These are phyloP conservation scores for Amorpha juglandis DNA, from an alignment of 2,888 invertebrate genomes.

Conservation along the genomic window DNA sequence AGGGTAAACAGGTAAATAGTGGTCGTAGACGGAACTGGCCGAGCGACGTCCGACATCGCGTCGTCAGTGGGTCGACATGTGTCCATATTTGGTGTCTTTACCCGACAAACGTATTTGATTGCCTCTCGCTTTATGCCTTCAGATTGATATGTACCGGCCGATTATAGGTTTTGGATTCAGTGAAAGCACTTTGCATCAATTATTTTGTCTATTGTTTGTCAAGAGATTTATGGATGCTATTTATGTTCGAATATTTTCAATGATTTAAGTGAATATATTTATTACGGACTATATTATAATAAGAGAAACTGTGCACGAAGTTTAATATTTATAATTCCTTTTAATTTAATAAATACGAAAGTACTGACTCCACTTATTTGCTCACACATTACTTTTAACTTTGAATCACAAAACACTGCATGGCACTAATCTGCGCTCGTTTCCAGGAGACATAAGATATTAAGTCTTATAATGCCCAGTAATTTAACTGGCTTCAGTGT, in stretches of 20 bases:
- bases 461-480: too few relatives aligned
- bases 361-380: too few relatives aligned
- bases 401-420: too few relatives aligned
- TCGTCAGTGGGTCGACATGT: conserved; percentile 60
- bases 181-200: conserved; percentile 19
- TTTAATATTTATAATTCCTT: too few relatives aligned
- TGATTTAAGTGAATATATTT: not conserved
- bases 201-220: conserved; percentile 18
- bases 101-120: conserved; percentile 71
- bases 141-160: conserved; percentile 23
- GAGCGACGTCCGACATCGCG: conserved; percentile 58
- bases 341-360: too few relatives aligned
- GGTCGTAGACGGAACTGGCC: conserved; percentile 71
- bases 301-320: too few relatives aligned
- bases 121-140: conserved; percentile 41
- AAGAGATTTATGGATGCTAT: not conserved
- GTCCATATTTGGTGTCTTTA: conserved; percentile 68
- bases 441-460: too few relatives aligned
- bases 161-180: conserved; percentile 7
- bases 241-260: not conserved
- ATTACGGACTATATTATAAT: too few relatives aligned
- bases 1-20: conserved; percentile 72
- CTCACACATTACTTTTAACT: too few relatives aligned
- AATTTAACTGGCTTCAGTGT: too few relatives aligned
- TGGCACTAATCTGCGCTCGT: too few relatives aligned